Evolutionary conservation across 2,797 vertebrate genomes (phyloP).

Genomic region (Dallia pectoralis): DNA sequence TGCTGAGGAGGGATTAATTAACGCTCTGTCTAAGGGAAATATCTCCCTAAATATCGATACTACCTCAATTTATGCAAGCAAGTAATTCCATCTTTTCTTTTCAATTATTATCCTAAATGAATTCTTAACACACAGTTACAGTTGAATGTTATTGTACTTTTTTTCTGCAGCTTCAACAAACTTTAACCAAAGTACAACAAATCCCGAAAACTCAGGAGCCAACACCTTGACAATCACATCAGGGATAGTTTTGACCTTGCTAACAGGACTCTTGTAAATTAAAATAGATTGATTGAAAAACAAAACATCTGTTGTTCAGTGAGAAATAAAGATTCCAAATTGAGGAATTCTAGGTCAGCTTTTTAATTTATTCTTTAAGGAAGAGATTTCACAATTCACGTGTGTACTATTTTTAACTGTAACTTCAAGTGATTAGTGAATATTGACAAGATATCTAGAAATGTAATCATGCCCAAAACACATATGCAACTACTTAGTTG

Average conservation of each 20-base stretch:
- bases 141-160: not conserved
- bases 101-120: not conserved
- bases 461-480: not conserved
- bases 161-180: not conserved
- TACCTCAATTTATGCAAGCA: not conserved
- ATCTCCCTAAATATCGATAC: constrained; percentile 12
- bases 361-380: no score
- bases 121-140: not conserved
- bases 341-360: not conserved
- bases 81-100: not conserved
- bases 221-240: not conserved
- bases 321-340: not conserved
- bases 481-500: no score
- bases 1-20: not conserved
- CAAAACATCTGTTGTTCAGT: not conserved
- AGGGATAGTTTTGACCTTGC: not conserved
- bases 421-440: not conserved
- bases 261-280: not conserved
- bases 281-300: not conserved
- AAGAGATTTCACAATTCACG: not conserved
- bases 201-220: constrained; percentile 4
- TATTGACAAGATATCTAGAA: not conserved
- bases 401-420: not conserved
- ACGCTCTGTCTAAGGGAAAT: not conserved
- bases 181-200: no score